Evolutionary conservation across 1,140 invertebrate species (phyloP), one percentile per base, ranked within the genome.

Genomic region (Capitella teleta): DNA sequence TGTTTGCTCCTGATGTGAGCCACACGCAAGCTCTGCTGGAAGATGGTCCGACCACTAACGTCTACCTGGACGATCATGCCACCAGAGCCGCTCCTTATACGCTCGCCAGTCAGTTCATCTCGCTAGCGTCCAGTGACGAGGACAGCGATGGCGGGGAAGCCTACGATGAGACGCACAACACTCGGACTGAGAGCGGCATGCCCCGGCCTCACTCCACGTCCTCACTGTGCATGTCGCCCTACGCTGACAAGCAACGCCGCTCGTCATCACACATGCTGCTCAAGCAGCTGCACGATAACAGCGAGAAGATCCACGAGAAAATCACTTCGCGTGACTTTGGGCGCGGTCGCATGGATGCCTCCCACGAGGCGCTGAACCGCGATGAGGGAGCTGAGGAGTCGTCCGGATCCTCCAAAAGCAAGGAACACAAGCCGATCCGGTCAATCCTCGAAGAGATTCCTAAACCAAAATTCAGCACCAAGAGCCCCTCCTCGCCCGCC

Each of bases 11-110:
- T 32, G 30, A 32, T 32, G 30, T 32, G 30, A 32, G 30, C 8
- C 8, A 32, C 8, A n/a, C 8, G n/a, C 8, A 32, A 32, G n/a
- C 8, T 32, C n/a, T n/a, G n/a, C n/a, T n/a, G 3, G 46, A 51
- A 25, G 66, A 68, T 54, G 52, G 49, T 30, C 18, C 14, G 40
- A 56, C 57, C 10, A 56, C 55, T 12, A 57, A 57, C 23, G 52
- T 45, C 28, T 53, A 51, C 28, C 43, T 36, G 3, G 68, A 68
- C 54, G 68, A 70, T 28, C 63, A 62, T 56, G 68, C 67, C 14
- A 67, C 66, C 14, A 53, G 63, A 21, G 64, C 67, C 19, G 67
- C 67, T 23, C 68, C 68, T 24, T 69, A 62, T 48, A 71, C 66
- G n/a, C 55, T 67, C 10, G 63, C 62, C 44, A 69, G 66, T 61